Evolutionary conservation across 2,797 vertebrate species (phyloP), one percentile per base, ranked within the genome.

Genomic region (Cyprinodon diabolis): DNA sequence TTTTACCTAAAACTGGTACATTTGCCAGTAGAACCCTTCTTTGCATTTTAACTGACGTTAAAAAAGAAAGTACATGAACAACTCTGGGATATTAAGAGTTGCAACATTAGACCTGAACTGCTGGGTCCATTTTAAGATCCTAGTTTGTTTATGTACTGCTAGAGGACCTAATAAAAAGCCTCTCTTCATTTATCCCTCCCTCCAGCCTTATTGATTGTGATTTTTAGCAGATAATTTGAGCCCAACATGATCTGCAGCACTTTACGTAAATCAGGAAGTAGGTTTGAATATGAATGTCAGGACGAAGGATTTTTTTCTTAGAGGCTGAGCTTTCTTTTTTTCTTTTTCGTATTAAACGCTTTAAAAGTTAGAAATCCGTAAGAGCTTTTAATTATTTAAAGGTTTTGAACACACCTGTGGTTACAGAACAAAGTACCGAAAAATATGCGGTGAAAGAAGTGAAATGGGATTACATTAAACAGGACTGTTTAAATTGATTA

Each of bases 51-150:
- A 14, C 43, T 37, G 30, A 45, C 13, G 2, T 47, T 67, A 25
- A 68, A 66, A 60, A 45, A 2, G 23, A 60, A 69, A 62, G 3
- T 30, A 47, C 11, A n/a, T 57, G 69, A 43, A 54, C 8, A 62
- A 52, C 21, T 68, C 30, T 19, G 25, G 62, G 21, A 66, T 65
- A 63, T 45, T 51, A 73, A 60, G 37, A 60, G 47, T 47, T 77
- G 78, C 68, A 86, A 85, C 83, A 70, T 79, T 78, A 80, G 58
- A 82, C 71, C 74, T 72, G 23, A n/a, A 30, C 78, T 75, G 69
- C 48, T 55, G 79, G 63, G 84, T 80, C 70, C 79, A 78, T 85
- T 79, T 86, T 66, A 80, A 82, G 58, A 72, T 57, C n/a, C 48
- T 58, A 62, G 19, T 68, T 73, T 55, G 52, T 63, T 63, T 69